Percentiles rank a stretch among this genome's conserved stretches.
Conservation (phyloP, 2,888 invertebrate genomes). For the Polymixis lichenea region DNA sequence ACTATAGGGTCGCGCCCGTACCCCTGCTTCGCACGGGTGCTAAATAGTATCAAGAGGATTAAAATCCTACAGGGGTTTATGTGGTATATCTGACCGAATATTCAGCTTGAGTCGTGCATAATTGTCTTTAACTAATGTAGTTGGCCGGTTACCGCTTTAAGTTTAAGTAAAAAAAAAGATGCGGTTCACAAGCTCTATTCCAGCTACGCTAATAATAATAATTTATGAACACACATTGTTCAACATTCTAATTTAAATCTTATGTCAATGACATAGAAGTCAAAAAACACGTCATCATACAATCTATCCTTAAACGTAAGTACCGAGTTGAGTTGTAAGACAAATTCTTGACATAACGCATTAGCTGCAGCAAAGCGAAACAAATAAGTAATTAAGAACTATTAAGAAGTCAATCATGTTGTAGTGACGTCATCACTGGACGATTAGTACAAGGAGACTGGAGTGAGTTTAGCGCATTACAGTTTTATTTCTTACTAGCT, state of each 20-base stretch:
- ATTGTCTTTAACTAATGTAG: too few species aligned
- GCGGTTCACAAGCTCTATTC: background rate
- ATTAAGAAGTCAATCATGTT: conserved; percentile 23
- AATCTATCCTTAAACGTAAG: background rate
- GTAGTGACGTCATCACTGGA: conserved; percentile 9
- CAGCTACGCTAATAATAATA: background rate
- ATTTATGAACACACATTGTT: background rate
- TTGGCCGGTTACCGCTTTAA: too few species aligned
- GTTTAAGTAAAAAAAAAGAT: too few species aligned
- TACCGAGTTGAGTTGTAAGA: background rate
- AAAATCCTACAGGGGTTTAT: too few species aligned
- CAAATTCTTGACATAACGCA: conserved; percentile 12
- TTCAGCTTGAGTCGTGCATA: too few species aligned
- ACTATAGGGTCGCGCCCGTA: too few species aligned
- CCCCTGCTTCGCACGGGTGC: too few species aligned
- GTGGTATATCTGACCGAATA: too few species aligned
- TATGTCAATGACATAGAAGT: background rate
- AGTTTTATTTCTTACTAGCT: background rate
- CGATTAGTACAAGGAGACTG: conserved; percentile 22
- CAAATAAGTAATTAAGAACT: conserved; percentile 29
- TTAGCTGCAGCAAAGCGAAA: conserved; percentile 20
- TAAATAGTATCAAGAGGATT: too few species aligned
- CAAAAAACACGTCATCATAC: background rate
- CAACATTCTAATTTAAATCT: background rate
- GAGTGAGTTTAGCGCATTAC: background rate